Evolutionary conservation across 2,797 vertebrate species (phyloP).

Genomic region (Antennarius maculatus): DNA sequence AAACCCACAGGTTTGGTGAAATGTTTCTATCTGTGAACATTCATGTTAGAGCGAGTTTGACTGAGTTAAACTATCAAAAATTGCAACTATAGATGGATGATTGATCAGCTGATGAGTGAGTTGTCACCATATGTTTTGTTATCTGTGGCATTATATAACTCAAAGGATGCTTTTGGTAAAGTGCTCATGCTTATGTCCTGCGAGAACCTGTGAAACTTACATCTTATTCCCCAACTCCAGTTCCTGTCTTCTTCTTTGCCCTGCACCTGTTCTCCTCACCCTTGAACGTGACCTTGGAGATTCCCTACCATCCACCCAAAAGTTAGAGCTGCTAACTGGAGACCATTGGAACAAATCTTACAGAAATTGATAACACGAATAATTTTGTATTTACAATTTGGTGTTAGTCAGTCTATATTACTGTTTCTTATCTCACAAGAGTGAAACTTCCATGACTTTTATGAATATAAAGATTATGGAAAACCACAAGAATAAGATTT

Average conservation of each 20-base stretch:
- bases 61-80: not conserved
- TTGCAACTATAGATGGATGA: constrained; percentile 24
- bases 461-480: no score
- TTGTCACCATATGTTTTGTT: not conserved
- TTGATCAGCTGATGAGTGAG: no score
- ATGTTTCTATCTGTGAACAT: constrained; percentile 30
- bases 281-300: not conserved
- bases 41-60: constrained; percentile 20
- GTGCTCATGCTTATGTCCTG: constrained; percentile 5
- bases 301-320: constrained; percentile 5
- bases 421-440: no score
- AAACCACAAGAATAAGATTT: no score
- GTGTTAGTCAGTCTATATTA: no score
- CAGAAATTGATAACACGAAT: not conserved
- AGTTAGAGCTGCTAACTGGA: not conserved
- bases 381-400: not conserved
- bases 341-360: constrained; percentile 3
- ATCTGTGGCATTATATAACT: not conserved
- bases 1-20: constrained; percentile 58
- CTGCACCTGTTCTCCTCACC: constrained; percentile 22
- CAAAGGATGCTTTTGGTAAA: not conserved
- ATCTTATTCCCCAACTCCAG: constrained; percentile 11
- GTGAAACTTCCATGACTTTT: no score
- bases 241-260: constrained; percentile 1
- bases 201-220: constrained; percentile 11